Evolutionary conservation across 2,113 vertebrate species (phyloP).

Genomic region (Mesembrinibis cayennensis): DNA sequence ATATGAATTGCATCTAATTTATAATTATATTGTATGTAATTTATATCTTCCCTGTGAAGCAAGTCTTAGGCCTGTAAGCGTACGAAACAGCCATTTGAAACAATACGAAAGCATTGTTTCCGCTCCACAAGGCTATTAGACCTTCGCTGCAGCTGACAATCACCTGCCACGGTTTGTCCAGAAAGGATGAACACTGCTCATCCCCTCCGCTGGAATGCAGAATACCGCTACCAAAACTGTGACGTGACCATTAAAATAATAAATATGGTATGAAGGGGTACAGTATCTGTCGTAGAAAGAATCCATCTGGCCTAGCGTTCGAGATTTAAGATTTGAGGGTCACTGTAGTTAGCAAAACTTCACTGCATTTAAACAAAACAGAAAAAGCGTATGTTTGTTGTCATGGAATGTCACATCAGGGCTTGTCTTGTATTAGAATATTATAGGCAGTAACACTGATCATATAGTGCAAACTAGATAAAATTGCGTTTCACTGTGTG

Average conservation of each 20-base stretch:
- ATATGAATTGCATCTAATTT: neutral
- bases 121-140: slow-evolving; percentile 38
- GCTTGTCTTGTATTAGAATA: slow-evolving; percentile 78
- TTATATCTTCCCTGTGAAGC: slow-evolving; percentile 55
- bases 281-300: slow-evolving; percentile 60
- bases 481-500: slow-evolving; percentile 85
- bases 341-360: slow-evolving; percentile 69
- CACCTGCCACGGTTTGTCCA: slow-evolving; percentile 45
- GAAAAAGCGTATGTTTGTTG: slow-evolving; percentile 59
- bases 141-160: slow-evolving; percentile 39
- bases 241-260: slow-evolving; percentile 45
- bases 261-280: slow-evolving; percentile 56
- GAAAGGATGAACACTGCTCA: slow-evolving; percentile 60
- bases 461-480: slow-evolving; percentile 97
- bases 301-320: slow-evolving; percentile 66
- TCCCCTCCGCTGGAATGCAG: slow-evolving; percentile 63
- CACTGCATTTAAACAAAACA: slow-evolving; percentile 69
- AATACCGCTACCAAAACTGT: slow-evolving; percentile 55
- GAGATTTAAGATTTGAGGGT: slow-evolving; percentile 60
- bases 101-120: slow-evolving; percentile 45
- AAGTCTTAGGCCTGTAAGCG: slow-evolving; percentile 42
- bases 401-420: slow-evolving; percentile 82
- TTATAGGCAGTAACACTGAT: slow-evolving; percentile 99
- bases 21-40: slow-evolving; percentile 5
- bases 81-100: slow-evolving; percentile 47